A percentile compares a stretch with the other conserved stretches of the same genome.
Evolutionary conservation across 2,888 invertebrate genomes (phyloP).

Genomic region (Hydrotaea diabolus): DNA sequence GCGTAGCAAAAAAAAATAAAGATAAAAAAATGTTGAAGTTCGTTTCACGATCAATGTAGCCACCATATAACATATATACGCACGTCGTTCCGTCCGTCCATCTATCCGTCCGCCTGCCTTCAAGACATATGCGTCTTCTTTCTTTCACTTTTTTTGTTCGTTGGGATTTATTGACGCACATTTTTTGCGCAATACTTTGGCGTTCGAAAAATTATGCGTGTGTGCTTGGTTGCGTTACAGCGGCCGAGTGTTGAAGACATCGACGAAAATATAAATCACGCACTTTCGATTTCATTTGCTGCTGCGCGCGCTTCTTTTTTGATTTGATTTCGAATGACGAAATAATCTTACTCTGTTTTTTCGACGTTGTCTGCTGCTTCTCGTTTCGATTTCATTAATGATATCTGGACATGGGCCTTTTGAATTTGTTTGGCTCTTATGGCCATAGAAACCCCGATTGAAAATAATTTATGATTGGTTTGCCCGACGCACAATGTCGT

Average conservation of each 20-base stretch:
- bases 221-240: constrained; percentile 1
- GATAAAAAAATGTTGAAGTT: constrained; percentile 26
- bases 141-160: constrained; percentile 7
- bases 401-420: neutral
- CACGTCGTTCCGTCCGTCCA: neutral
- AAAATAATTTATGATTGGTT: constrained; percentile 24
- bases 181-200: constrained; percentile 44
- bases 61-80: neutral
- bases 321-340: constrained; percentile 34
- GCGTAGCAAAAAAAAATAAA: neutral
- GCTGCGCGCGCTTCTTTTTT: constrained; percentile 12
- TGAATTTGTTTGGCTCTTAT: too few species aligned
- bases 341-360: neutral
- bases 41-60: constrained; percentile 47
- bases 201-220: neutral
- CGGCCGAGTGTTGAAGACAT: neutral
- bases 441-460: constrained; percentile 16
- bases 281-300: constrained; percentile 59
- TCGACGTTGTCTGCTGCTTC: too few species aligned
- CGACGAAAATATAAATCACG: constrained; percentile 53
- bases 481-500: neutral
- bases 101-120: neutral
- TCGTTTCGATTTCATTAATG: constrained; percentile 14
- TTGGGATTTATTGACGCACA: neutral
- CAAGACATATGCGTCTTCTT: neutral